Evolutionary conservation across 37 sponge, comb jelly and placozoan genomes (phyloP).

Genomic region (Ianthella basta): DNA sequence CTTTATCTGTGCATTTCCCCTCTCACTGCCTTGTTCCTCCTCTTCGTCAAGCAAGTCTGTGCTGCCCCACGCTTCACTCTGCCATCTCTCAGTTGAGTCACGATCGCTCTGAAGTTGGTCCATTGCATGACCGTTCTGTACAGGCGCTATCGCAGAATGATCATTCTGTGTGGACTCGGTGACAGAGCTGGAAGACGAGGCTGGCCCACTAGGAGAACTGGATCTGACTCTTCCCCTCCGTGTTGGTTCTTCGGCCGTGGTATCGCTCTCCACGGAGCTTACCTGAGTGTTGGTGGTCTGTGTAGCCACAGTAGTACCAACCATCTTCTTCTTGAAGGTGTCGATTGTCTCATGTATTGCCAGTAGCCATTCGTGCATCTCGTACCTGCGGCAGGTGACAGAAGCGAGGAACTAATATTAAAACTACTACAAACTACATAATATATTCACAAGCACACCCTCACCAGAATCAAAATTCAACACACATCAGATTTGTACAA

Average conservation of each 20-base stretch:
- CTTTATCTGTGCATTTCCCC: not conserved
- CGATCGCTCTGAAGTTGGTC: not conserved
- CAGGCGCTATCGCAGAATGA: not conserved
- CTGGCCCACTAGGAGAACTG: not conserved
- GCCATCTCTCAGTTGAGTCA: no score
- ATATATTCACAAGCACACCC: no score
- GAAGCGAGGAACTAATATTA: not conserved
- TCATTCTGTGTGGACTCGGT: not conserved
- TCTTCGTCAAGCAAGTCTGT: not conserved
- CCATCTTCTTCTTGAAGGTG: conserved; percentile 45
- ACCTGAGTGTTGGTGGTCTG: not conserved
- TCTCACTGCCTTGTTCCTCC: not conserved
- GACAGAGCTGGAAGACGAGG: not conserved
- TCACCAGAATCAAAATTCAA: no score
- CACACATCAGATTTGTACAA: no score
- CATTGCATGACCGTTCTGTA: no score
- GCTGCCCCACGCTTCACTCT: not conserved
- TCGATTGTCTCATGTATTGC: conserved; percentile 65
- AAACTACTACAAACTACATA: not conserved
- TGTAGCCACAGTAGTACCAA: not conserved
- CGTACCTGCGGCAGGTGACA: conserved; percentile 59
- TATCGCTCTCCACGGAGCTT: not conserved
- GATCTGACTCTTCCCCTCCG: not conserved
- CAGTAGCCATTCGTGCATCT: conserved; percentile 78
- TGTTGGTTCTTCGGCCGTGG: not conserved